Evolutionary conservation across 1,140 invertebrate species (phyloP), one percentile per base, ranked within the genome.

Genomic region (Dendroctonus ponderosae): DNA sequence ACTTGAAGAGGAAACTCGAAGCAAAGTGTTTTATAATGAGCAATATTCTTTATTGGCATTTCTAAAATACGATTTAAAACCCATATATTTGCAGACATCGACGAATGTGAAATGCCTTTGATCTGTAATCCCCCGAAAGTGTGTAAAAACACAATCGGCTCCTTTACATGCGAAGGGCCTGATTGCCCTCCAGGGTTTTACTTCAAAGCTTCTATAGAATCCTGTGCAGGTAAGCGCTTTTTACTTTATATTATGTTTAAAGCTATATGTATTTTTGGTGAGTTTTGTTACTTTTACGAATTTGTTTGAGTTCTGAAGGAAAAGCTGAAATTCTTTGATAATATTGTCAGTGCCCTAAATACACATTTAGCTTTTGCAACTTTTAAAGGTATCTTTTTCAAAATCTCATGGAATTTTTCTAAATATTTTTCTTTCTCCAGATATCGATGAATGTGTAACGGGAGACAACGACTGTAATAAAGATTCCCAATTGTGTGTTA

Each of bases 391-490:
- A 2, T 2, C 26, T 26, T 26, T 26, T 1, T 26, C 26, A 26
- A 26, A 26, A 26, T 26, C 26, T 3, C 26, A 26, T 26, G 1
- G 26, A 3, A 26, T 26, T 26, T 26, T 26, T 26, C 26, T 26
- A 26, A 26, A 26, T 26, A 12, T 26, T 48, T 40, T 51, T 9
- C 8, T 43, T 37, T 6, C 42, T 77, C n/a, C 74, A 93, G 92
- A 94, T 82, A 84, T 93, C 56, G 87, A 92, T 70, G 90, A 92
- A 79, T 92, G 90, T 70, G 70, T 78, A 0, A 79, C 82, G 54
- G 79, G 81, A 5, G 76, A 78, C 14, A 80, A 87, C 69, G 82
- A 87, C 66, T 91, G 90, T 73, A 84, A 85, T 37, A 74, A 76
- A 39, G 76, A 83, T 3, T 86, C 82, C 0, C 86, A 89, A 71